Evolutionary conservation across 2,797 vertebrate species (phyloP).

Genomic region (Gadopsis marmoratus): DNA sequence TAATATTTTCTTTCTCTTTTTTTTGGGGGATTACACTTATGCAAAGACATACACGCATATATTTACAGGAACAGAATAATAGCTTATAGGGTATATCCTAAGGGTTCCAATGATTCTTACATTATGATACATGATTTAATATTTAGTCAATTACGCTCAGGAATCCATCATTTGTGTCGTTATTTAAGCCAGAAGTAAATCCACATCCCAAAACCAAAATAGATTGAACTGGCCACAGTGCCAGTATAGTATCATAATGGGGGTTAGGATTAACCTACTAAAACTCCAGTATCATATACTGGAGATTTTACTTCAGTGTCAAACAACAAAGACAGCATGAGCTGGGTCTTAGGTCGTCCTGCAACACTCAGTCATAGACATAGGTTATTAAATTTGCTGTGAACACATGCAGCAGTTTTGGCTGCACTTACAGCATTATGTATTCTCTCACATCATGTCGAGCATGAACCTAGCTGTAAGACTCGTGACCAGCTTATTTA

Average conservation of each 20-base stretch:
- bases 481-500: slow-evolving; percentile 27
- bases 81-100: no score
- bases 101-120: neutral
- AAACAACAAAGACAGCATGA: neutral
- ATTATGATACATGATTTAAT: no score
- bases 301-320: neutral
- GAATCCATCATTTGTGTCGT: neutral
- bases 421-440: neutral
- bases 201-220: neutral
- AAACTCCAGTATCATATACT: no score
- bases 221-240: no score
- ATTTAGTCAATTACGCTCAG: no score
- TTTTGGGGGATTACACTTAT: neutral
- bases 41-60: neutral
- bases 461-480: neutral
- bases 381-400: neutral
- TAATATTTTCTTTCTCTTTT: neutral
- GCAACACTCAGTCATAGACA: neutral
- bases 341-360: neutral
- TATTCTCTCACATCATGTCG: slow-evolving; percentile 12
- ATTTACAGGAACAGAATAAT: neutral
- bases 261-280: no score
- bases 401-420: neutral
- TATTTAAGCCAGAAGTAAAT: neutral
- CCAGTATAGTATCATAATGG: neutral